Percentiles rank a stretch among this genome's conserved stretches.
Conservation (phyloP, 2,797 vertebrate genomes). For the Melanogrammus aeglefinus region DNA sequence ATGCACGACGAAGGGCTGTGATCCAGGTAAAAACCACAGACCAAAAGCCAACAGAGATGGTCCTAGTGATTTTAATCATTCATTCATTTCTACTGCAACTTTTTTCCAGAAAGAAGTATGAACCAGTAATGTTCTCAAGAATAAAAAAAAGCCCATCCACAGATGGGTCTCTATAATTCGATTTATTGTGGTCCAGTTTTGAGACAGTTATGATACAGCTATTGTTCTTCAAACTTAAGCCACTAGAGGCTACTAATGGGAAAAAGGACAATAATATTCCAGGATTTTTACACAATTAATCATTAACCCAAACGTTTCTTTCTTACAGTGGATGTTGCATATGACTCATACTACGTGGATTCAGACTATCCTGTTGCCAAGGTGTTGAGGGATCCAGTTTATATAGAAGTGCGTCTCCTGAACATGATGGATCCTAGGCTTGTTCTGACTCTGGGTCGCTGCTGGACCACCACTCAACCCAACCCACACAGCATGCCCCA, state of each 20-base stretch:
- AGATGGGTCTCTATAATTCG: background rate
- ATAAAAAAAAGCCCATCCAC: background rate
- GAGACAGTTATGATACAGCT: background rate
- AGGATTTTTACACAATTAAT: background rate
- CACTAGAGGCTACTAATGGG: background rate
- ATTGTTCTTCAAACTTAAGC: background rate
- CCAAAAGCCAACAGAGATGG: background rate
- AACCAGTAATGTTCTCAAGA: background rate
- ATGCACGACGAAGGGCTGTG: slow-evolving; percentile 63
- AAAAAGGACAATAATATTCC: background rate
- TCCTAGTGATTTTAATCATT: background rate
- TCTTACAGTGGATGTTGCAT: slow-evolving; percentile 55
- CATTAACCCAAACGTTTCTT: slow-evolving; percentile 12
- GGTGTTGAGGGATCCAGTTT: slow-evolving; percentile 59
- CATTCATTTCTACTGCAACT: background rate
- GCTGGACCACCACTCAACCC: slow-evolving; percentile 61
- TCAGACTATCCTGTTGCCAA: slow-evolving; percentile 64
- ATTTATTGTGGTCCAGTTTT: background rate
- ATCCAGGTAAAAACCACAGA: slow-evolving; percentile 43
- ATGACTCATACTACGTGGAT: slow-evolving; percentile 54
- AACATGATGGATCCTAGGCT: slow-evolving; percentile 59
- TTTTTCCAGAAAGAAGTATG: background rate
- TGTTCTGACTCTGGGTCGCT: slow-evolving; percentile 62
- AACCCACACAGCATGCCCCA: slow-evolving; percentile 55
- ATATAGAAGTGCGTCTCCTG: slow-evolving; percentile 58